Evolutionary conservation across 2,113 vertebrate genomes (phyloP), one percentile per base, ranked within the genome.

Genomic region (Eupsittula cactorum): DNA sequence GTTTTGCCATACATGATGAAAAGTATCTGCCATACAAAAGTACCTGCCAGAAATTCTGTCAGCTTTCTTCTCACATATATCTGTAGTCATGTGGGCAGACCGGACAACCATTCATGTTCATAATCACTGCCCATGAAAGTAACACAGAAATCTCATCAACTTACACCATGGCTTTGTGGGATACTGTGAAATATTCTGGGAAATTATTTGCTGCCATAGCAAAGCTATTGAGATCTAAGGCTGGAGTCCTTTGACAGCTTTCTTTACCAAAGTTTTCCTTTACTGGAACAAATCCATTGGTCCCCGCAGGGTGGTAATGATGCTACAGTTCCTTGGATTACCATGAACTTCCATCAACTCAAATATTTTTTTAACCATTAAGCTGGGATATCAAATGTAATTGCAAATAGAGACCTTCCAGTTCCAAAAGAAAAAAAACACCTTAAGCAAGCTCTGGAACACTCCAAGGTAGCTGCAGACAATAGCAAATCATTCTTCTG

Each of bases 161-260:
- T 55, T 49, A 19, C 39, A 75, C 6, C 44, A 16, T 0, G 2
- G 18, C 18, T 69, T 44, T 37, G 12, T 65, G 59, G 44, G 31
- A n/a, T 18, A 19, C 24, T 44, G 19, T 14, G 41, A 53, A 79
- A 44, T 25, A 19, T 44, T 62, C 59, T 47, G 46, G 19, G 25
- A 69, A 86, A 60, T 25, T 9, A 12, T 29, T 73, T 73, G 7
- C 15, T 60, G 21, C 25, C 20, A 16, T 0, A 0, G 8, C 8
- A 68, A 52, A 79, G n/a, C 13, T 65, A 10, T 16, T 63, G 57
- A 69, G 18, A 25, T 50, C 16, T 31, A 13, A 13, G 19, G 7
- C 16, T 82, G 19, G 44, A 62, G 60, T 16, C 9, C 33, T 42
- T 62, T 65, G 55, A 17, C 11, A 60, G 8, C 16, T 74, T 65